Conservation (phyloP, 2,113 vertebrate genomes). For the Caretta caretta region DNA sequence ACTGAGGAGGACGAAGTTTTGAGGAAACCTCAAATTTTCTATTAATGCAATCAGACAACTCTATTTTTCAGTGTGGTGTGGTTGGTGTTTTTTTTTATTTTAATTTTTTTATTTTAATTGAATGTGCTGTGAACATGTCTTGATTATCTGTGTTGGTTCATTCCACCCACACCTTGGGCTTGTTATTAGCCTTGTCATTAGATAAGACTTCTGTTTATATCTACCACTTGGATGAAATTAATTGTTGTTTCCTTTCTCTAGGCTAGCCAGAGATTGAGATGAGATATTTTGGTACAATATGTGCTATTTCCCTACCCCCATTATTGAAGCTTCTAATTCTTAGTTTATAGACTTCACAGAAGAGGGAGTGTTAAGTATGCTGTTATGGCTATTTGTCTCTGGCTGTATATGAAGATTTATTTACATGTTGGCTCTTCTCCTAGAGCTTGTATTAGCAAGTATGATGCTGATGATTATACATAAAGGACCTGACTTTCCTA, state of each 20-base stretch:
- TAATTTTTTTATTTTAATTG: not conserved
- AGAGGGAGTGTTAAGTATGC: not conserved
- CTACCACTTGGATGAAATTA: slow-evolving; percentile 8
- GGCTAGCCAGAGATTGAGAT: not conserved
- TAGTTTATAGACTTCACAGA: not conserved
- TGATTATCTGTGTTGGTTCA: slow-evolving; percentile 25
- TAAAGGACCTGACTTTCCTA: not conserved
- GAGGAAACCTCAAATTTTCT: not conserved
- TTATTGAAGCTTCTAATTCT: slow-evolving; percentile 14
- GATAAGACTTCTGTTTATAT: slow-evolving; percentile 9
- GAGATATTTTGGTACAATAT: not conserved
- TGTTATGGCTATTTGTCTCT: not conserved
- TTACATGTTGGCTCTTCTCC: not conserved
- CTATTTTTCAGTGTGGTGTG: not conserved
- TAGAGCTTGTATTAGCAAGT: not conserved
- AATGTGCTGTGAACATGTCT: slow-evolving; percentile 30
- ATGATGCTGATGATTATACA: not conserved
- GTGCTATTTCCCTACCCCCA: not conserved
- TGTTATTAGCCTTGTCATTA: not conserved
- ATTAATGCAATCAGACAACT: not conserved
- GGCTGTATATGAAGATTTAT: accelerated
- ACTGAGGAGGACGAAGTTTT: not conserved
- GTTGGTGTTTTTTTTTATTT: not conserved
- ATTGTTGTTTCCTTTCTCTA: not conserved
- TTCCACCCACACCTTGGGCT: not conserved